phyloP scores from a whole-genome alignment of 64 coral and sea anemone species.

The Actinia tenebrosa region DNA sequence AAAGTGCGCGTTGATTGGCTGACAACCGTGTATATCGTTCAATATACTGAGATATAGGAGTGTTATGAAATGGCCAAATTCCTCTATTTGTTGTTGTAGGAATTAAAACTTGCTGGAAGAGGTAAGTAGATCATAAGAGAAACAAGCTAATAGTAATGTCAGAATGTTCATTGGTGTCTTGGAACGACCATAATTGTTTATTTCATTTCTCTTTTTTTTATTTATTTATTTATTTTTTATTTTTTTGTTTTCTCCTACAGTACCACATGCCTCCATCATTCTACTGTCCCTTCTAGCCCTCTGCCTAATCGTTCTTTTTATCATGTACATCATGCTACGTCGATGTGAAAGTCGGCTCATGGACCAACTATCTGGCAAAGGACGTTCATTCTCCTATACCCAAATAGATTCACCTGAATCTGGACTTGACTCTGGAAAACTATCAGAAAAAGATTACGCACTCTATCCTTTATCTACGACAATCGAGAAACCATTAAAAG shows the following conservation, averaged over 20 bases:
- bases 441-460: background rate
- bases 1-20: no score
- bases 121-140: no score
- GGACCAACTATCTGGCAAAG: slow-evolving; percentile 22
- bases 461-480: background rate
- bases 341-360: slow-evolving; percentile 7
- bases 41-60: no score
- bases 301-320: slow-evolving; percentile 27
- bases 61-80: no score
- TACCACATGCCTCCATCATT: slow-evolving; percentile 45
- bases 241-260: slow-evolving; percentile 1
- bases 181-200: no score
- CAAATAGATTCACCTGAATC: background rate
- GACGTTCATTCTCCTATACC: background rate
- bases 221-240: no score
- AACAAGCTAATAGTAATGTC: no score
- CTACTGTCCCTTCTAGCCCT: slow-evolving; percentile 34
- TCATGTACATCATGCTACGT: slow-evolving; percentile 46
- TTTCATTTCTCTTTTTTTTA: no score
- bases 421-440: background rate
- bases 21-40: no score
- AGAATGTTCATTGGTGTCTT: no score
- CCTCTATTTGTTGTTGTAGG: no score
- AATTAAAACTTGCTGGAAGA: no score
- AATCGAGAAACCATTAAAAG: background rate